These are phyloP conservation scores for Ramphastos sulfuratus DNA, from an alignment of 2,113 vertebrate species.

Conservation along the genomic window DNA sequence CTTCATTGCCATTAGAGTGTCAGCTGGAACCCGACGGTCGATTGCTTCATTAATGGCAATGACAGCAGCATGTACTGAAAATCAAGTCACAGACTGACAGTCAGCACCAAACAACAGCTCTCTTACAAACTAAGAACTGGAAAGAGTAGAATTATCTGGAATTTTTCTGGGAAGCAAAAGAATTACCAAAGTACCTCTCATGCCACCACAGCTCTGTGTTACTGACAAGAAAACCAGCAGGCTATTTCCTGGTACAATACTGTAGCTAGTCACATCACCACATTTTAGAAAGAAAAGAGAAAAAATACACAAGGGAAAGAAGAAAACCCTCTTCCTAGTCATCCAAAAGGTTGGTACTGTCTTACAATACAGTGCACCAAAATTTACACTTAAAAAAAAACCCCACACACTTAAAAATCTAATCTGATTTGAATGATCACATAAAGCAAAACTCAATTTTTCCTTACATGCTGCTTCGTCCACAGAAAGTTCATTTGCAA, in stretches of 20 bases:
- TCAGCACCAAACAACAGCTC: not conserved
- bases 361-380: not conserved
- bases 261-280: not conserved
- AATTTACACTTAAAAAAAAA: not conserved
- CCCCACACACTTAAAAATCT: not conserved
- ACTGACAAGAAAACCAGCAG: not conserved
- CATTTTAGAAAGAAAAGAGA: not conserved
- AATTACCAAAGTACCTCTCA: not conserved
- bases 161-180: not conserved
- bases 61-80: constrained; percentile 93
- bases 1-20: constrained; percentile 86
- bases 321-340: not conserved
- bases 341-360: not conserved
- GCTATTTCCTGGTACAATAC: not conserved
- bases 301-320: not conserved
- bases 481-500: constrained; percentile 96
- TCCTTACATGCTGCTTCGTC: constrained; percentile 95
- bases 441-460: not conserved
- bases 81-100: not conserved
- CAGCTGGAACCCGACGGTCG: constrained; percentile 84
- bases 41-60: constrained; percentile 98
- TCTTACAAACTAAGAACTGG: not conserved
- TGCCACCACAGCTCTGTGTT: not conserved
- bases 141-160: not conserved
- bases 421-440: not conserved